Conservation (phyloP, 2,113 vertebrate species). For the Nycticebus coucang region DNA sequence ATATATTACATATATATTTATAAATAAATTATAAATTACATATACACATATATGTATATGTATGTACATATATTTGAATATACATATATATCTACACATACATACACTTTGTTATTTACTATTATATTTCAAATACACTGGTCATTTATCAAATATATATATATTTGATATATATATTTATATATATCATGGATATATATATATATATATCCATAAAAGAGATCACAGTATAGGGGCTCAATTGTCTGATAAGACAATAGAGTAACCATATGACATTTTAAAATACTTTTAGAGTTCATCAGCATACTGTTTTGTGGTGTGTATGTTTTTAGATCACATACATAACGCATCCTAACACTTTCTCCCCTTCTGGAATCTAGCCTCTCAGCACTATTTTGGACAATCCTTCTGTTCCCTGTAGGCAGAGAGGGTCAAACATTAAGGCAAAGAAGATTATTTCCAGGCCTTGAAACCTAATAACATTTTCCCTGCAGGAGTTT, state of each 20-base stretch:
- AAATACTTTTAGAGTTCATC: neutral
- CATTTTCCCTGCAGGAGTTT: neutral
- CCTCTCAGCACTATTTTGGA: neutral
- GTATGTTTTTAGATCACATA: neutral
- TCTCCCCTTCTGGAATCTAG: neutral
- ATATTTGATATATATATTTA: no score
- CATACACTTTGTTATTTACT: neutral
- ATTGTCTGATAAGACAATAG: neutral
- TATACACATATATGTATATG: neutral
- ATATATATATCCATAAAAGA: neutral
- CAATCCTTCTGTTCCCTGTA: rapidly evolving
- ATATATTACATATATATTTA: no score
- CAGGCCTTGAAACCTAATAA: neutral
- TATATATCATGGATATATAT: no score
- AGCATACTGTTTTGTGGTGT: neutral
- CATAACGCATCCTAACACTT: neutral
- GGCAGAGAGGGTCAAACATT: neutral
- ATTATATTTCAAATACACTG: neutral
- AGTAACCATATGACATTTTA: neutral
- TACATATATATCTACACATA: neutral
- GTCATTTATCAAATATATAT: neutral
- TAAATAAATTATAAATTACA: no score
- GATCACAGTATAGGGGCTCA: neutral
- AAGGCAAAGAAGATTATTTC: neutral
- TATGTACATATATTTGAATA: neutral